These are phyloP conservation scores for Mormyrus hasselquistii DNA, from an alignment of 2,797 vertebrate species.

Conservation along the genomic window DNA sequence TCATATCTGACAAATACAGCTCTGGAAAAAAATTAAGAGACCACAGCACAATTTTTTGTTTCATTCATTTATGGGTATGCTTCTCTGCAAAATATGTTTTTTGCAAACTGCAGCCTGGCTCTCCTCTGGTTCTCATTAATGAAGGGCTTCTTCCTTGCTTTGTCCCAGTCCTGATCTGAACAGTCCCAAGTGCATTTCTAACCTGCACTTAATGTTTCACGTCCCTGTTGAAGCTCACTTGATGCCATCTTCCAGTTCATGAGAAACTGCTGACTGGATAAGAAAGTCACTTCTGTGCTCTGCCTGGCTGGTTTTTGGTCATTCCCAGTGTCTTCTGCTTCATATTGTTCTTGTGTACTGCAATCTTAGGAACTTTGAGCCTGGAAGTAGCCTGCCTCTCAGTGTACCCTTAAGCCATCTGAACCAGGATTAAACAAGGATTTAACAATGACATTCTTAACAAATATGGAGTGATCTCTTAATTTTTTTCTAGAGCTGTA, in stretches of 20 bases:
- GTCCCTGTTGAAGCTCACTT: background rate
- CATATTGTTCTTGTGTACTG: too few relatives aligned
- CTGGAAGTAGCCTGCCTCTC: background rate
- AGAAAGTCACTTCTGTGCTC: background rate
- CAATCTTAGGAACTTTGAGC: too few relatives aligned
- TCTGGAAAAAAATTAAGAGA: background rate
- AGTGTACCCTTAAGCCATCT: background rate
- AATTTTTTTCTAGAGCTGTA: background rate
- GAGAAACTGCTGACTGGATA: background rate
- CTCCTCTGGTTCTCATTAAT: background rate
- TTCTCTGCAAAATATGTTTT: background rate
- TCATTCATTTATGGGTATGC: background rate
- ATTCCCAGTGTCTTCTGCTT: background rate
- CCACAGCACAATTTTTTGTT: background rate
- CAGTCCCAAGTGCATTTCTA: background rate
- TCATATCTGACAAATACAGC: background rate
- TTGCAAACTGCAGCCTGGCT: background rate
- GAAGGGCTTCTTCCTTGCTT: background rate
- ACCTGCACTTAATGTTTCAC: background rate
- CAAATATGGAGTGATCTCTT: background rate
- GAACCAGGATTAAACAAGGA: background rate
- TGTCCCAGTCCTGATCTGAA: background rate
- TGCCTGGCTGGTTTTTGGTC: background rate
- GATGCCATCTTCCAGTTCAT: background rate
- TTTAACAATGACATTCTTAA: background rate